Conservation (phyloP, 2,888 invertebrate genomes). For the Masnerella sp. region DNA sequence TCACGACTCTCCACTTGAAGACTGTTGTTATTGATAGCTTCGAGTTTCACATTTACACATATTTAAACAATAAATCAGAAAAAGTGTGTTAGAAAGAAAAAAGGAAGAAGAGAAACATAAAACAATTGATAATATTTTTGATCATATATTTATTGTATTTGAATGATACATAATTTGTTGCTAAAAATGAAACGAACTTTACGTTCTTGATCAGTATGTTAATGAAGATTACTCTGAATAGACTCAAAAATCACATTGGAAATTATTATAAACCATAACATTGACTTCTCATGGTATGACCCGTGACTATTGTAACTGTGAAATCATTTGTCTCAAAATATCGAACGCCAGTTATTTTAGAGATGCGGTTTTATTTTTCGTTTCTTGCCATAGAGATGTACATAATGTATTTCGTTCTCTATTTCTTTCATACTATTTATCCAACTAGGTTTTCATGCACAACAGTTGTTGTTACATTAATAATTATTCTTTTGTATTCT, state of each 20-base stretch:
- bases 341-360: conserved; percentile 58
- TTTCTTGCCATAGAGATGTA: conserved; percentile 61
- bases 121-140: conserved; percentile 21
- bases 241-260: conserved; percentile 29
- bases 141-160: conserved; percentile 54
- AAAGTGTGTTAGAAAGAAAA: not conserved
- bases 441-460: conserved; percentile 63
- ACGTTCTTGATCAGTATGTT: conserved; percentile 28
- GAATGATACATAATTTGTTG: conserved; percentile 54
- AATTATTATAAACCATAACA: conserved; percentile 38
- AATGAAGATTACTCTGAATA: conserved; percentile 23
- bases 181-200: conserved; percentile 44
- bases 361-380: conserved; percentile 59
- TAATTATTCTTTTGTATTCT: conserved; percentile 56
- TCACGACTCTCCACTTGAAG: not conserved
- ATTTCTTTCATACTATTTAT: conserved; percentile 59
- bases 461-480: conserved; percentile 60
- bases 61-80: conserved; percentile 2
- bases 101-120: not conserved
- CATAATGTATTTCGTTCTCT: conserved; percentile 60
- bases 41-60: not conserved
- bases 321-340: conserved; percentile 47
- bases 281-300: conserved; percentile 27
- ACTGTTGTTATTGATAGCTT: not conserved
- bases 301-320: conserved; percentile 35